Evolutionary conservation across 2,113 vertebrate species (phyloP).

Genomic region (Bolborhynchus lineola): DNA sequence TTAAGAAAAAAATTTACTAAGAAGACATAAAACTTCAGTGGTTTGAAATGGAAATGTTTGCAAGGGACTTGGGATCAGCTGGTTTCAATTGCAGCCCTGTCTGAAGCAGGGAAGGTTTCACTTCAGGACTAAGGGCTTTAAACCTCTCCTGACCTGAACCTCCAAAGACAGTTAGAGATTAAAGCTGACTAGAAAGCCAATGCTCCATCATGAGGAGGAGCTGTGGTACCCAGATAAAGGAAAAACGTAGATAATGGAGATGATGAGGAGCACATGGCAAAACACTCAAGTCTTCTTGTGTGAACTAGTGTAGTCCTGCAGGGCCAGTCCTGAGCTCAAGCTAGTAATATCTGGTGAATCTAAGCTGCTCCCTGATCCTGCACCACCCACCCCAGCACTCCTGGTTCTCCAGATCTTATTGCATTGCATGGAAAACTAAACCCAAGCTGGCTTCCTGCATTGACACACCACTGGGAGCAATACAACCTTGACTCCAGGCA

Average conservation of each 20-base stretch:
- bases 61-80: conserved; percentile 63
- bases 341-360: not conserved
- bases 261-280: not conserved
- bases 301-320: not conserved
- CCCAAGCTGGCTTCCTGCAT: not conserved
- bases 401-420: not conserved
- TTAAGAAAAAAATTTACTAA: conserved; percentile 68
- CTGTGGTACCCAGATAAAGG: not conserved
- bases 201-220: conserved; percentile 5
- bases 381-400: rapidly evolving
- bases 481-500: not conserved
- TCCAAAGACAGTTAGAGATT: conserved; percentile 21
- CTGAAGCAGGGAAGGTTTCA: conserved; percentile 35
- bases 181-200: not conserved
- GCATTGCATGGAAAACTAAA: not conserved
- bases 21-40: conserved; percentile 69
- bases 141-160: not conserved
- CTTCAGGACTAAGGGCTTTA: conserved; percentile 17
- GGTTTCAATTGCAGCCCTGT: conserved; percentile 65
- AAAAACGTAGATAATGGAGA: not conserved
- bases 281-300: not conserved
- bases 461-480: not conserved
- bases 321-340: not conserved
- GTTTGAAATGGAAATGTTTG: conserved; percentile 70
- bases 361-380: not conserved